phyloP scores from a whole-genome alignment of 92 coral and sea anemone species.

The Phymanthus crucifer region DNA sequence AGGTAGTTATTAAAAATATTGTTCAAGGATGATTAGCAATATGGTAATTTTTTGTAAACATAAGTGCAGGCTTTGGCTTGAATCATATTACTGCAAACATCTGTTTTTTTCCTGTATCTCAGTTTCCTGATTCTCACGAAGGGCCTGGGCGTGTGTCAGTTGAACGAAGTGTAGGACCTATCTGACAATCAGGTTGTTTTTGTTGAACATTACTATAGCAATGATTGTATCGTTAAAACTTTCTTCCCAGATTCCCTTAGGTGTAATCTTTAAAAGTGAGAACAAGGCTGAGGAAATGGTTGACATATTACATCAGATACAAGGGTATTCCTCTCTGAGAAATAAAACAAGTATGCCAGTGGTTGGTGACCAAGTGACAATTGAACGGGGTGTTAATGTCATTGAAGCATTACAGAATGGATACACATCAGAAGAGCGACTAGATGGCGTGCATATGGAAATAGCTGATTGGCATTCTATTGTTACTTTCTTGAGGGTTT shows the following conservation, averaged over 20 bases:
- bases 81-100: too few relatives aligned
- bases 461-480: conserved; percentile 59
- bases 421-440: conserved; percentile 37
- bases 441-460: conserved; percentile 50
- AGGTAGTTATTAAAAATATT: conserved; percentile 21
- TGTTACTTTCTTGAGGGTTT: conserved; percentile 47
- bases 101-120: too few relatives aligned
- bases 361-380: conserved; percentile 52
- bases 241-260: conserved; percentile 32
- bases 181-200: too few relatives aligned
- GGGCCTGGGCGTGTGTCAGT: too few relatives aligned
- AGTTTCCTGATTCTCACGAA: too few relatives aligned
- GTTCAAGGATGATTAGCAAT: not conserved
- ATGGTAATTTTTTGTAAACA: not conserved
- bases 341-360: conserved; percentile 35
- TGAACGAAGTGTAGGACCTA: too few relatives aligned
- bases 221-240: not conserved
- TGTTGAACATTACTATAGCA: not conserved
- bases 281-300: conserved; percentile 43
- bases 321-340: conserved; percentile 26
- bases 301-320: conserved; percentile 31
- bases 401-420: conserved; percentile 50
- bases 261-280: conserved; percentile 43
- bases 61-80: too few relatives aligned
- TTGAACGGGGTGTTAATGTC: conserved; percentile 45